Evolutionary conservation across 2,888 invertebrate species (phyloP), one percentile per base, ranked within the genome.

Genomic region (Barypeithes pellucidus): DNA sequence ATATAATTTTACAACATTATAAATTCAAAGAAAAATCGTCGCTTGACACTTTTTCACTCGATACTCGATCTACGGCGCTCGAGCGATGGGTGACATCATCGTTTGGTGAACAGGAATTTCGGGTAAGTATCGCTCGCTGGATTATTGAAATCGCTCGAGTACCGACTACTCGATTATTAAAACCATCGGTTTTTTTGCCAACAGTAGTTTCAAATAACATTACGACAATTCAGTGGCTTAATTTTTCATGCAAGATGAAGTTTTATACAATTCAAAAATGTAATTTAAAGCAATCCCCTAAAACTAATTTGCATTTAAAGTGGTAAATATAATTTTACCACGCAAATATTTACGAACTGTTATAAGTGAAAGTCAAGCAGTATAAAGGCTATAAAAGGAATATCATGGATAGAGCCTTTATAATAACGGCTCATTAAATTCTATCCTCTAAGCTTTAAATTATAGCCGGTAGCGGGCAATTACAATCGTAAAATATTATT

Each of bases 301-400:
- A 47, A 47, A 7, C 12, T 20, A 20, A 47, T 47, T 47, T 47
- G 22, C 47, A 47, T 47, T 47, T 18, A 47, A 8, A 47, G 47
- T 47, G 47, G 47, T 20, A 47, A 22, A 47, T 18, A 22, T 20
- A 47, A 47, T 47, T 47, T 47, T 8, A 47, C 47, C 8, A 47
- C 3, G 47, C 47, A 20, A 47, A 47, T 18, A 18, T 47, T 43
- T 43, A 43, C 43, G 43, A n/a, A 16, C 14, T 47, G 20, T 20
- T 47, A 20, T 8, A 20, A 20, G 47, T 47, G 20, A 20, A 47
- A 47, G 12, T 22, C 18, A n/a, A 47, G 20, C 12, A 47, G 47
- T 47, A 47, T 47, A 47, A 47, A 9, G 11, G 12, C 22, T 2
- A 9, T 47, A 47, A 45, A 47, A 11, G 47, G 47, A 47, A 47